Base-by-base conservation (phyloP, 2,888 invertebrate genomes). In the Nebria salina region DNA sequence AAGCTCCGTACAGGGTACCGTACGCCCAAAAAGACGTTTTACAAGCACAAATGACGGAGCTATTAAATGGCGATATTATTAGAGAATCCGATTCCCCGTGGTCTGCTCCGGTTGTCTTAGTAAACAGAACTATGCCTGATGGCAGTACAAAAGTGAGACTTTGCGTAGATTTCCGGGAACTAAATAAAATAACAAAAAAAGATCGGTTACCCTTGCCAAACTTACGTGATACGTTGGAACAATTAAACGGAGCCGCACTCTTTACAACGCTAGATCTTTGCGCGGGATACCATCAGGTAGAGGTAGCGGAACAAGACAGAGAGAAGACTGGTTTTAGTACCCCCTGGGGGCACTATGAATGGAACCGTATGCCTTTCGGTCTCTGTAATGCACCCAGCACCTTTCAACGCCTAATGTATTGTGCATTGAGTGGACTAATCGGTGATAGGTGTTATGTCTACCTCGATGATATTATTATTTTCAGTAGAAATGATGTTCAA, bases 61-160 rank as follows among this genome's bases (percentile, higher is more conserved):
- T 85, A 77, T 26, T 84, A 25, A 72, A 84, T 13, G 42, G 77
- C 42, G 84, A 83, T 9, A 76, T 85, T 8, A 83, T 85, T 66
- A 75, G 81, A 72, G 83, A 82, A 34, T 85, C 85, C 1, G 81
- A 82, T 6, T 85, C 85, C n/a, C 87, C 87, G 0, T 88, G 86
- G 86, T 82, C 85, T 6, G 83, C 85, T 0, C 87, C 87, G 0
- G 84, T 86, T 5, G 86, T 87, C 0, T 41, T 87, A 5, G 86
- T 86, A 1, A 89, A 87, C 82, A 85, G 85, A 73, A 85, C 85
- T 78, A 25, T 73, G 26, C 81, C 82, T 0, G 73, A 82, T 43
- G 83, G 83, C 5, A 72, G 66, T 9, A 66, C 75, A 1, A 84
- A 82, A 65, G 82, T 65, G 7, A 34, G 85, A 26, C 81, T 86